Percentiles rank a stretch among this genome's conserved stretches.
Conservation (phyloP, 2,888 invertebrate genomes). For the Chelonus formosanus region DNA sequence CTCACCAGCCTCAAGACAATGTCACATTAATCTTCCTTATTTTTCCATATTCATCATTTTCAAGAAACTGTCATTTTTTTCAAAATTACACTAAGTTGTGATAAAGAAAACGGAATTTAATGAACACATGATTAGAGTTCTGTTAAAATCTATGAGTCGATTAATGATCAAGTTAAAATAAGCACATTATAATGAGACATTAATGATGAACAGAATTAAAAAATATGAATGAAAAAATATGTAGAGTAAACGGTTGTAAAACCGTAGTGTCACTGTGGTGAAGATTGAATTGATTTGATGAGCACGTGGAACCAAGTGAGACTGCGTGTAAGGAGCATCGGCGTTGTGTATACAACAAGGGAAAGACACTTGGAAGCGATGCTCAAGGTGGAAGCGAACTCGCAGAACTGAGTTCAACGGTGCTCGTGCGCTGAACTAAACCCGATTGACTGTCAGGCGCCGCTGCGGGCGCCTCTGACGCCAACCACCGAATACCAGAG, state of each 20-base stretch:
- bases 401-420: constrained; percentile 54
- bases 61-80: not conserved
- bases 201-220: not conserved
- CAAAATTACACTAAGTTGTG: not conserved
- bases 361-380: no score
- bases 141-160: no score
- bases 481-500: constrained; percentile 2
- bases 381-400: constrained; percentile 51
- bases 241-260: no score
- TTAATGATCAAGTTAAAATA: no score
- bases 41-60: not conserved
- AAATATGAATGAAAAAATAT: not conserved
- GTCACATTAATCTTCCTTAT: constrained; percentile 12
- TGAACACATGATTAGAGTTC: no score
- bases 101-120: no score
- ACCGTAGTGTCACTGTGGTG: no score
- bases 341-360: not conserved
- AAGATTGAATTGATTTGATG: not conserved
- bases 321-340: constrained; percentile 11
- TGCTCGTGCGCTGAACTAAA: constrained; percentile 46
- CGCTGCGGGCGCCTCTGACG: constrained; percentile 38
- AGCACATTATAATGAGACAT: no score
- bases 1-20: constrained; percentile 21
- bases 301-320: constrained; percentile 10
- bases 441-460: constrained; percentile 47